These are phyloP conservation scores for Bellardia pandia DNA, from an alignment of 2,888 invertebrate genomes.

Conservation along the genomic window DNA sequence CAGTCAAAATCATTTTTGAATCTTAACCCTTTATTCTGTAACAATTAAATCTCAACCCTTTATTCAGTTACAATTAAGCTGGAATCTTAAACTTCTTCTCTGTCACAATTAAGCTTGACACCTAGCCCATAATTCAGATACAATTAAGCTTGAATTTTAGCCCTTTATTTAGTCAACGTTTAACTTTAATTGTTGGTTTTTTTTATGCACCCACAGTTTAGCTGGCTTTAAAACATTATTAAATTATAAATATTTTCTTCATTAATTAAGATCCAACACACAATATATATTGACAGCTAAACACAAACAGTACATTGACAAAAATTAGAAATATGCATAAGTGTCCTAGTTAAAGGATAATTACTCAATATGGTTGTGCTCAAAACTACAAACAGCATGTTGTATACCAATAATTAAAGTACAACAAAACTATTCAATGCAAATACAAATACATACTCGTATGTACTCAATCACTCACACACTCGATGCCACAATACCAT, in stretches of 20 bases:
- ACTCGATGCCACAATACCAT: neutral
- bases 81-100: too few relatives aligned
- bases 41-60: too few relatives aligned
- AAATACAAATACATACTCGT: neutral
- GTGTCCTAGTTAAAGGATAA: constrained; percentile 47
- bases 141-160: too few relatives aligned
- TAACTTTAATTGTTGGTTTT: too few relatives aligned
- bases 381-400: constrained; percentile 8
- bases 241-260: constrained; percentile 19
- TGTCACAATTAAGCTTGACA: too few relatives aligned
- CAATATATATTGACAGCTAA: constrained; percentile 7
- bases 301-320: constrained; percentile 22
- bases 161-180: too few relatives aligned
- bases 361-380: constrained; percentile 32
- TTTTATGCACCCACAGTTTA: too few relatives aligned
- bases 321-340: constrained; percentile 11
- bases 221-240: neutral
- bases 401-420: neutral
- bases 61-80: too few relatives aligned
- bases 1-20: too few relatives aligned
- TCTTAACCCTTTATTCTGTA: too few relatives aligned
- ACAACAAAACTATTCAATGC: neutral
- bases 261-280: constrained; percentile 10
- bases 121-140: too few relatives aligned
- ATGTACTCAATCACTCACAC: neutral